A percentile compares a stretch with the other conserved stretches of the same genome.
Conservation (phyloP, 1,140 invertebrate genomes). For the Microplitis demolitor region DNA sequence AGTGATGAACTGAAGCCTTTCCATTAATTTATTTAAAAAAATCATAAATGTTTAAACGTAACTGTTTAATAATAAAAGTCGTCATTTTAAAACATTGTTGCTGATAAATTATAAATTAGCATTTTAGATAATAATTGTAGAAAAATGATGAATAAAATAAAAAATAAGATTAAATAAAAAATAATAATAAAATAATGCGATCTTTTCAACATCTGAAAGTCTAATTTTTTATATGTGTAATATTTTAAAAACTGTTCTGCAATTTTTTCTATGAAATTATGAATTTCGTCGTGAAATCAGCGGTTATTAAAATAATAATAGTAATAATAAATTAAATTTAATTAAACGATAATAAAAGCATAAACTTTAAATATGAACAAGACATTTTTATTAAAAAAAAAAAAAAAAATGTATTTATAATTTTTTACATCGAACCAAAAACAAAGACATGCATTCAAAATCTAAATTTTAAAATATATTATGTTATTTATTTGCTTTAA, state of each 20-base stretch:
- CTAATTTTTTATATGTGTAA: slow-evolving; percentile 32
- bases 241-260: neutral
- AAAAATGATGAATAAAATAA: neutral
- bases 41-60: no score
- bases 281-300: neutral
- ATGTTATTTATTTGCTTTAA: no score
- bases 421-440: neutral
- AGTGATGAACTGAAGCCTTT: no score
- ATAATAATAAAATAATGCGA: slow-evolving; percentile 12
- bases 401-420: neutral
- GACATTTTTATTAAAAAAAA: no score
- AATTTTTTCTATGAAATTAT: neutral
- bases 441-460: slow-evolving; percentile 1
- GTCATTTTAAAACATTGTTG: neutral
- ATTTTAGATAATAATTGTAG: neutral
- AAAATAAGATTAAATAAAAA: slow-evolving; percentile 8
- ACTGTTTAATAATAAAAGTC: no score
- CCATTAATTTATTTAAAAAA: no score
- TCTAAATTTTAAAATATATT: no score
- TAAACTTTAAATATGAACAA: no score
- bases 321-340: no score
- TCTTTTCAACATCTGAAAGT: slow-evolving; percentile 35
- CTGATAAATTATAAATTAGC: slow-evolving; percentile 1
- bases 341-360: no score
- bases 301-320: no score